Conservation (phyloP, 1,140 invertebrate species). For the Oscheius sp. region DNA sequence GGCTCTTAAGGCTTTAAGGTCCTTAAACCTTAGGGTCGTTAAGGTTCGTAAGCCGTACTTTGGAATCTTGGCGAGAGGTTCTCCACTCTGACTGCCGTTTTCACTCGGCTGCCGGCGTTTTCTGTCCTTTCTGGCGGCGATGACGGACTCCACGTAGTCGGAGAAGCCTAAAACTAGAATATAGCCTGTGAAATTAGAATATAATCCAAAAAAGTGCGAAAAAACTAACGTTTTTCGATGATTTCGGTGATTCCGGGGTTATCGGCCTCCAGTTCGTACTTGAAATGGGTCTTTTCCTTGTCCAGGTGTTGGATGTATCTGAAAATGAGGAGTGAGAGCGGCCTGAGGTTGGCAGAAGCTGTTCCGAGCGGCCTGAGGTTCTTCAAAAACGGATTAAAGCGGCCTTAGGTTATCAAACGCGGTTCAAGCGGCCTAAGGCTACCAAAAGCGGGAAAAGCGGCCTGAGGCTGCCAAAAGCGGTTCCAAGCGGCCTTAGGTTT, state of each 20-base stretch:
- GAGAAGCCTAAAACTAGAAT: constrained; percentile 19
- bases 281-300: constrained; percentile 44
- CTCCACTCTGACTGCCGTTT: constrained; percentile 13
- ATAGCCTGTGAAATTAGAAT: neutral
- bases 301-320: constrained; percentile 27
- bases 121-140: constrained; percentile 29
- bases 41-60: neutral
- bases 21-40: too few species aligned
- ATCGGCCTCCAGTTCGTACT: constrained; percentile 44
- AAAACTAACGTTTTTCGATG: constrained; percentile 39
- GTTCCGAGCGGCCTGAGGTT: too few species aligned
- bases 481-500: too few species aligned
- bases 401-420: too few species aligned
- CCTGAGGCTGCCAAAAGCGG: too few species aligned
- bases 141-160: constrained; percentile 22
- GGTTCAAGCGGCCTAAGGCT: too few species aligned
- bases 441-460: too few species aligned
- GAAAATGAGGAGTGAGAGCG: too few species aligned
- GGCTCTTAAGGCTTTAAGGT: too few species aligned
- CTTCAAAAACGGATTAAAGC: too few species aligned
- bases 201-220: too few species aligned
- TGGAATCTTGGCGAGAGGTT: neutral
- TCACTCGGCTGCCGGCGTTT: constrained; percentile 23
- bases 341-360: too few species aligned
- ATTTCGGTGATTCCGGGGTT: constrained; percentile 43